phyloP scores from a whole-genome alignment of 2,797 vertebrate genomes.

The Lepilemur ruficaudatus region DNA sequence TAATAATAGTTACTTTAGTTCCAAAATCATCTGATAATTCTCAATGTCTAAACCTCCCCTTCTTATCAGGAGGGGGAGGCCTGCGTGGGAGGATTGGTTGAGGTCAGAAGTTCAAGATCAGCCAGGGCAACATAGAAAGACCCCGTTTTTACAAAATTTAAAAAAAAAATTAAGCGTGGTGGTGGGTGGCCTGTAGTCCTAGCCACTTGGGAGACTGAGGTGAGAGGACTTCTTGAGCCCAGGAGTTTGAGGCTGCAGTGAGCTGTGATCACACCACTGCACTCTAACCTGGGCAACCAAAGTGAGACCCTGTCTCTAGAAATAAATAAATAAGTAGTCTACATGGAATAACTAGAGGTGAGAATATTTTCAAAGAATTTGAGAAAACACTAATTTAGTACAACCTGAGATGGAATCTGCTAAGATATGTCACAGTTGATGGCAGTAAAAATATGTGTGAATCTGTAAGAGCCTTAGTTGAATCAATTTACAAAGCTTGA shows the following conservation, averaged over 20 bases:
- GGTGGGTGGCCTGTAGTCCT: not conserved
- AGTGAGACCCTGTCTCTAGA: not conserved
- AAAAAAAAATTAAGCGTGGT: not conserved
- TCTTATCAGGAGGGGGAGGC: not conserved
- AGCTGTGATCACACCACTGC: not conserved
- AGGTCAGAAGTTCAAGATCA: not conserved
- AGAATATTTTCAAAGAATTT: slow-evolving; percentile 39
- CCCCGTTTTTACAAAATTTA: not conserved
- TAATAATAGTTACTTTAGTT: not conserved
- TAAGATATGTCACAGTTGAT: not conserved
- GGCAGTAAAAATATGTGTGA: not conserved
- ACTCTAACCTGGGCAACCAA: not conserved
- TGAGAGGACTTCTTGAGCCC: not conserved
- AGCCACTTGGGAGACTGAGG: not conserved
- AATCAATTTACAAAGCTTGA: slow-evolving; percentile 13
- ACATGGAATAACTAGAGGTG: not conserved
- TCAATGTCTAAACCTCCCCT: too few species aligned
- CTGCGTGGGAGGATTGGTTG: not conserved
- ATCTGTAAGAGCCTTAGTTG: not conserved
- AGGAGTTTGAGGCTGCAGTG: not conserved
- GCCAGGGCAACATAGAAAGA: not conserved
- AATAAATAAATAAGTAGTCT: not conserved
- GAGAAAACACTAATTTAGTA: not conserved
- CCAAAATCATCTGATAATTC: not conserved
- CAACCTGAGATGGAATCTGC: not conserved